Percentiles rank a stretch among this genome's conserved stretches.
Evolutionary conservation across 2,888 invertebrate genomes (phyloP).

Genomic region (Notodonta dromedarius): DNA sequence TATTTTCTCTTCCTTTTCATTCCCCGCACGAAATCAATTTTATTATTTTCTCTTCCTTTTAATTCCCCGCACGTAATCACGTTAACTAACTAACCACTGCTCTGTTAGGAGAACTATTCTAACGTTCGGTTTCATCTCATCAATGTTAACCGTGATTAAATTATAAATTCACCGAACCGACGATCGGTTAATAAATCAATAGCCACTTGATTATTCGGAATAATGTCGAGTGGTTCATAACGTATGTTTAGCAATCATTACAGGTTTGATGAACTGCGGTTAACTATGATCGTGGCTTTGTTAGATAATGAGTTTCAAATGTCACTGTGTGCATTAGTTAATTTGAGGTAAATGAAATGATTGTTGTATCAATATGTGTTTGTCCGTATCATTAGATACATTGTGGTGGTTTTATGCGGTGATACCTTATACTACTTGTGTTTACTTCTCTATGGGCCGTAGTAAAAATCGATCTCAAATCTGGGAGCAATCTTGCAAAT

Average conservation of each 20-base stretch:
- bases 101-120: background rate
- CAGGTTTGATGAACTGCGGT: background rate
- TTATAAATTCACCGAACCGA: background rate
- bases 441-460: too few relatives aligned
- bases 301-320: slow-evolving; percentile 2
- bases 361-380: background rate
- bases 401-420: too few relatives aligned
- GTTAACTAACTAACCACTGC: too few relatives aligned
- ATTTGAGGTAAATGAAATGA: background rate
- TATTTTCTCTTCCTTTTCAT: too few relatives aligned
- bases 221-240: background rate
- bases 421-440: too few relatives aligned
- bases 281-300: background rate
- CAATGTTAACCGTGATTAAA: background rate
- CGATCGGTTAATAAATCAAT: background rate
- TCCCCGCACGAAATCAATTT: too few relatives aligned
- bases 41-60: too few relatives aligned
- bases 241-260: background rate
- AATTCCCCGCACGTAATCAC: too few relatives aligned
- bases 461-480: too few relatives aligned
- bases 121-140: background rate
- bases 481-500: too few relatives aligned
- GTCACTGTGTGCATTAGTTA: background rate
- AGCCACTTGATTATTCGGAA: background rate
- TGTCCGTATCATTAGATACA: too few relatives aligned